Conservation (phyloP, 2,797 vertebrate genomes). For the Oophaga sylvatica region DNA sequence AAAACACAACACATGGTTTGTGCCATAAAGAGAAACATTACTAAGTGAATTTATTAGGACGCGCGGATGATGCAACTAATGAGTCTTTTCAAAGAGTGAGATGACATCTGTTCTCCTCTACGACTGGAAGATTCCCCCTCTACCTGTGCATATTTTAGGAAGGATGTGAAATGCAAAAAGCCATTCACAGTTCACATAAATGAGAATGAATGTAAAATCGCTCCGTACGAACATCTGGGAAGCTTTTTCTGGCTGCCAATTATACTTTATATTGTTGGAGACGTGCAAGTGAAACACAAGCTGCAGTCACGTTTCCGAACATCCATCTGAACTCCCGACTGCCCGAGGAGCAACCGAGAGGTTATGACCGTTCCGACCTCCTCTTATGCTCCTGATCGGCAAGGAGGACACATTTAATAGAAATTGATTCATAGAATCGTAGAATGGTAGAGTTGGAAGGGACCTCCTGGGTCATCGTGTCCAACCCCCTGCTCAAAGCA, state of each 20-base stretch:
- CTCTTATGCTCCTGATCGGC: not conserved
- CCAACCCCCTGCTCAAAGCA: too few species aligned
- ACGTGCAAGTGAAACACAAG: not conserved
- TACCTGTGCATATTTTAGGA: not conserved
- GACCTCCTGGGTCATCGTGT: too few species aligned
- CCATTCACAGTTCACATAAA: not conserved
- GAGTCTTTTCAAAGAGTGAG: not conserved
- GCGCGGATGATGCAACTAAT: not conserved
- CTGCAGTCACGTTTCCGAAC: not conserved
- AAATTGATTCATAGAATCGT: not conserved
- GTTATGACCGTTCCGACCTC: not conserved
- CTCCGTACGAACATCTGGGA: not conserved
- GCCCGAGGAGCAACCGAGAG: too few species aligned
- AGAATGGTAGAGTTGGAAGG: too few species aligned
- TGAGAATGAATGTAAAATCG: not conserved
- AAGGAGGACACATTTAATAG: not conserved
- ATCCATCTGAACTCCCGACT: not conserved
- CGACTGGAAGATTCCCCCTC: not conserved
- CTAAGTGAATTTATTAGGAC: not conserved
- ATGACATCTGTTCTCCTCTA: constrained; percentile 14
- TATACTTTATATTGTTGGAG: not conserved
- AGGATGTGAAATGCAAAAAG: not conserved
- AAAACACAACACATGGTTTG: constrained; percentile 15
- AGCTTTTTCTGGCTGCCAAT: not conserved
- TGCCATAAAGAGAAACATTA: constrained; percentile 17